Percentiles rank a stretch among this genome's conserved stretches.
phyloP scores from a whole-genome alignment of 2,797 vertebrate species.

The Phalloptychus januarius region DNA sequence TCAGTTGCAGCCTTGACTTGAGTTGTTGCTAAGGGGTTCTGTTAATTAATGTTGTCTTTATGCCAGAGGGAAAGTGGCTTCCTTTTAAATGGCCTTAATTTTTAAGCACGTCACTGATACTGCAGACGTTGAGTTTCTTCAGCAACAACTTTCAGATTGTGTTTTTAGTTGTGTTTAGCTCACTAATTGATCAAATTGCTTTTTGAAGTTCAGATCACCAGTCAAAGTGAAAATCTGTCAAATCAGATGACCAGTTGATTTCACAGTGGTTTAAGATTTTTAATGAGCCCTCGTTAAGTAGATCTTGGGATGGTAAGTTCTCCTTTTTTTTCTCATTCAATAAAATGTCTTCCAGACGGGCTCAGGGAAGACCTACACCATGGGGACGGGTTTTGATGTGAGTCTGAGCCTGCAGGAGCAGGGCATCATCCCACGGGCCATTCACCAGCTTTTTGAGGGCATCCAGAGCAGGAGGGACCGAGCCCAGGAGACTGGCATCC shows the following conservation, averaged over 20 bases:
- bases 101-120: background rate
- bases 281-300: background rate
- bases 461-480: slow-evolving; percentile 81
- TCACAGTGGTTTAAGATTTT: background rate
- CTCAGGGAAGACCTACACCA: slow-evolving; percentile 90
- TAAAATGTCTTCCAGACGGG: slow-evolving; percentile 72
- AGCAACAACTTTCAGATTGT: background rate
- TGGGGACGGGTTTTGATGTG: slow-evolving; percentile 94
- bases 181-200: background rate
- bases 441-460: slow-evolving; percentile 91
- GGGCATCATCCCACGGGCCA: slow-evolving; percentile 95
- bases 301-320: slow-evolving; percentile 1
- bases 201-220: background rate
- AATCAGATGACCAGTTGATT: background rate
- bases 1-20: background rate
- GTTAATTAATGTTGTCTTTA: background rate
- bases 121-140: background rate
- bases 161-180: background rate
- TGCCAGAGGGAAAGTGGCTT: background rate
- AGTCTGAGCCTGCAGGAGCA: slow-evolving; percentile 82
- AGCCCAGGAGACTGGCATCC: slow-evolving; percentile 78
- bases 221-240: background rate
- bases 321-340: background rate
- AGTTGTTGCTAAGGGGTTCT: background rate
- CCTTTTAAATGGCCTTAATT: background rate